Percentiles rank a stretch among this genome's conserved stretches.
Conservation (phyloP, 2,113 vertebrate genomes). For the Ceyx margarethae region DNA sequence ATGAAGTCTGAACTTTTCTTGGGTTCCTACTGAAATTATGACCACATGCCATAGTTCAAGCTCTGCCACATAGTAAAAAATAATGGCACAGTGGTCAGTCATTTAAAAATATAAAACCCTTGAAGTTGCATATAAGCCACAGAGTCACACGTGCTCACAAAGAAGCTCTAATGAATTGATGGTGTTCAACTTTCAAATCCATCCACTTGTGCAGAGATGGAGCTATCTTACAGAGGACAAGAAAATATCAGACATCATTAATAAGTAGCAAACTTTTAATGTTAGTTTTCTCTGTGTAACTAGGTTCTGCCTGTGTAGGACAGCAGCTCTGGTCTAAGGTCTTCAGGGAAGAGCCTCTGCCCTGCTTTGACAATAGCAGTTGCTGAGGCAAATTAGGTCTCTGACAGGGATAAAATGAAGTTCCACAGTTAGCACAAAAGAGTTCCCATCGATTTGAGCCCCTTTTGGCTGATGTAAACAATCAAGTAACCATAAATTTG, state of each 20-base stretch:
- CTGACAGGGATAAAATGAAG: constrained; percentile 51
- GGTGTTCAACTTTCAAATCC: background rate
- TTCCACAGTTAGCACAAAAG: constrained; percentile 37
- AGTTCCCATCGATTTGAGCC: constrained; percentile 22
- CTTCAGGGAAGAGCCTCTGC: constrained; percentile 1
- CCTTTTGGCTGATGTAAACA: constrained; percentile 50
- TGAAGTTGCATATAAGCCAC: background rate
- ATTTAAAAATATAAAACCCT: background rate
- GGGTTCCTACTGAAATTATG: background rate
- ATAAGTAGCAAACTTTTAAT: background rate
- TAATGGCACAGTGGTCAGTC: background rate
- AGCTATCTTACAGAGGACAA: background rate
- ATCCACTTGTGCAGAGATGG: background rate
- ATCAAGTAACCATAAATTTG: constrained; percentile 49
- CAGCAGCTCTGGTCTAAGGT: background rate
- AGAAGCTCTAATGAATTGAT: background rate
- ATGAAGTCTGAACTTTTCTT: background rate
- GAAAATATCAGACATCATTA: background rate
- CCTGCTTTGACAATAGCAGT: background rate
- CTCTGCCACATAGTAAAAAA: background rate
- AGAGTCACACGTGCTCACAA: background rate
- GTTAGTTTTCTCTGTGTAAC: background rate
- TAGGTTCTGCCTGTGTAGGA: background rate
- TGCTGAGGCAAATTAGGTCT: constrained; percentile 20
- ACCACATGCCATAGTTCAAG: background rate